These are phyloP conservation scores for Leptestheria dahalacensis DNA, from an alignment of 1,140 invertebrate genomes.

Conservation along the genomic window DNA sequence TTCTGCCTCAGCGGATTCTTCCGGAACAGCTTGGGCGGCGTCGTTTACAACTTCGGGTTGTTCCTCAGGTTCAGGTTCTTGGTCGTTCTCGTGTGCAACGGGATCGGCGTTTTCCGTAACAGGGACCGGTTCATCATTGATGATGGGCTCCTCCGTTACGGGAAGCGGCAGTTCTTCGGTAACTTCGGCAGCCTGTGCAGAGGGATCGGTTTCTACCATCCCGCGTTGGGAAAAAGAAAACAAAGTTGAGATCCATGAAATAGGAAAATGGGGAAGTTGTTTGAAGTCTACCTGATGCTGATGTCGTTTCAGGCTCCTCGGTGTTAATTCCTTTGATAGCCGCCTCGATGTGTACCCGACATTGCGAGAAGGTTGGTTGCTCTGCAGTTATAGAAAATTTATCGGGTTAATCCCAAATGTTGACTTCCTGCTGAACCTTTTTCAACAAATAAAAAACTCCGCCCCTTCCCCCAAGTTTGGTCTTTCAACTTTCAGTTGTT, in stretches of 20 bases:
- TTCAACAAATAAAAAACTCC: too few species aligned
- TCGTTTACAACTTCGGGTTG: too few species aligned
- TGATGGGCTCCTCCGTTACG: constrained; percentile 27
- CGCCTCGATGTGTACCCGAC: constrained; percentile 16
- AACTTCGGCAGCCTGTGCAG: constrained; percentile 30
- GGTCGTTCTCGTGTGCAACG: neutral
- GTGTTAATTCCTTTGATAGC: constrained; percentile 14
- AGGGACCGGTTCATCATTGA: constrained; percentile 25
- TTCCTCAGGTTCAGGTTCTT: constrained; percentile 13
- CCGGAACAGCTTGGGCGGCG: constrained; percentile 16
- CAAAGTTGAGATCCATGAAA: too few species aligned
- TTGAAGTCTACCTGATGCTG: neutral
- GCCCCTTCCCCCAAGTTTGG: too few species aligned
- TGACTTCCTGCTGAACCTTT: too few species aligned
- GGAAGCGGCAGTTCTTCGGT: too few species aligned
- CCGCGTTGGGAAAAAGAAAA: too few species aligned
- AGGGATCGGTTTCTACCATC: too few species aligned
- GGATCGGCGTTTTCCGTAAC: constrained; percentile 4
- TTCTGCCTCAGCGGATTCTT: too few species aligned
- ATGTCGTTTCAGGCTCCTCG: neutral
- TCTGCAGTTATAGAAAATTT: constrained; percentile 4
- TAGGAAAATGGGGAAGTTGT: too few species aligned
- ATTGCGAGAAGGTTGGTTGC: constrained; percentile 16
- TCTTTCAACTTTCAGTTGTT: too few species aligned
- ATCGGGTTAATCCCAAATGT: too few species aligned